Evolutionary conservation across 2,797 vertebrate genomes (phyloP).

Genomic region (Muraenolepis orangiensis): DNA sequence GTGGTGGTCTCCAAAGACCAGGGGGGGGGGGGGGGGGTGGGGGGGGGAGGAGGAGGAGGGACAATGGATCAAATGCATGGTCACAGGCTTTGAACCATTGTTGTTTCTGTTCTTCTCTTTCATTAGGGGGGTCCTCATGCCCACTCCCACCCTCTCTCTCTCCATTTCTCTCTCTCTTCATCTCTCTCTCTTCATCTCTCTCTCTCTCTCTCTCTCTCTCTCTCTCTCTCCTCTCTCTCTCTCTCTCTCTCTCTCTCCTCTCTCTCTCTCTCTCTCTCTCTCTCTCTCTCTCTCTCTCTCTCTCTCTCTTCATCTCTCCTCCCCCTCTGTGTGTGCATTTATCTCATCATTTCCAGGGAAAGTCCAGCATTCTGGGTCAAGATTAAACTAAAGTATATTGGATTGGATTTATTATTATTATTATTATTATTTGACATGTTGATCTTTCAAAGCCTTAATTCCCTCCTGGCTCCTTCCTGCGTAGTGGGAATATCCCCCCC

Average conservation of each 20-base stretch:
- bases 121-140: constrained; percentile 49
- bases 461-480: too few species aligned
- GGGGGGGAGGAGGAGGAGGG: too few species aligned
- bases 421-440: too few species aligned
- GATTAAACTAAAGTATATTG: constrained; percentile 34
- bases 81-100: constrained; percentile 73
- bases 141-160: constrained; percentile 41
- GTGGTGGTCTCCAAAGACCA: constrained; percentile 70
- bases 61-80: constrained; percentile 77
- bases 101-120: constrained; percentile 55
- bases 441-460: too few species aligned
- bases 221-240: not conserved
- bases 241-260: too few species aligned
- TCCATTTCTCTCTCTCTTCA: constrained; percentile 41
- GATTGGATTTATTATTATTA: too few species aligned
- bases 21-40: too few species aligned
- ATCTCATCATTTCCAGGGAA: constrained; percentile 46
- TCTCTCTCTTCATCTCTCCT: too few species aligned
- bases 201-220: too few species aligned
- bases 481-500: too few species aligned
- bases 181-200: not conserved
- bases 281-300: too few species aligned
- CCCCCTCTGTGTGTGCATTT: not conserved
- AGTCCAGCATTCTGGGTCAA: constrained; percentile 41
- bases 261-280: too few species aligned